A percentile compares a stretch with the other conserved stretches of the same genome.
Evolutionary conservation across 2,797 vertebrate species (phyloP).

Genomic region (Crocidura indochinensis): DNA sequence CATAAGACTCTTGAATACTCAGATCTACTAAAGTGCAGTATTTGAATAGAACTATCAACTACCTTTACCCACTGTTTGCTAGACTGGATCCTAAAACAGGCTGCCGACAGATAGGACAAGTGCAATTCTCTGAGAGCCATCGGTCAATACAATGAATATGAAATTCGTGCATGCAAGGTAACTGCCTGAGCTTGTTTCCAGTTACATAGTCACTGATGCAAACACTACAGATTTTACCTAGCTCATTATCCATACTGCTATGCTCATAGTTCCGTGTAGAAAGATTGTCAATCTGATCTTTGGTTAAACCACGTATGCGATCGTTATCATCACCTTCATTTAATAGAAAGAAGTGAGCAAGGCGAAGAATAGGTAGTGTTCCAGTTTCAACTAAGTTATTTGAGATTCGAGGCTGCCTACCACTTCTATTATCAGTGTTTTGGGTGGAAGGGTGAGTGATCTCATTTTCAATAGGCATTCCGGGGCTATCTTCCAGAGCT

Average conservation of each 20-base stretch:
- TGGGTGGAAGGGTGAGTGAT: constrained; percentile 64
- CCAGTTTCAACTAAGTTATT: constrained; percentile 95
- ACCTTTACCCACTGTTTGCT: constrained; percentile 81
- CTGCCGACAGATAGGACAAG: constrained; percentile 97
- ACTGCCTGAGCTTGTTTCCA: constrained; percentile 96
- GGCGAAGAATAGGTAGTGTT: constrained; percentile 95
- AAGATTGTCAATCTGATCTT: constrained; percentile 99
- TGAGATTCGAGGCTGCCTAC: constrained; percentile 91
- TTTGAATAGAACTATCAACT: not conserved
- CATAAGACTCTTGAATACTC: constrained; percentile 75
- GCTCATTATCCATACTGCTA: constrained; percentile 93
- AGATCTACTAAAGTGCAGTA: constrained; percentile 41
- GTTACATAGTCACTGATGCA: constrained; percentile 98
- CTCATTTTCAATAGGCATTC: constrained; percentile 60
- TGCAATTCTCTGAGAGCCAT: constrained; percentile 98
- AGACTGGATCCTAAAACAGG: constrained; percentile 92
- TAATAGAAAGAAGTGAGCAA: constrained; percentile 97
- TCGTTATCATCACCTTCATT: constrained; percentile 95
- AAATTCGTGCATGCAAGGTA: constrained; percentile 97
- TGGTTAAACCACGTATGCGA: constrained; percentile 95
- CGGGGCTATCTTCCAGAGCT: constrained; percentile 71
- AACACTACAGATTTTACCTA: constrained; percentile 95
- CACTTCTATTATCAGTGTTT: constrained; percentile 82
- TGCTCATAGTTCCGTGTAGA: constrained; percentile 96
- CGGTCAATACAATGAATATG: constrained; percentile 98